Conservation (phyloP, 2,888 invertebrate species). For the Steinernema carpocapsae region DNA sequence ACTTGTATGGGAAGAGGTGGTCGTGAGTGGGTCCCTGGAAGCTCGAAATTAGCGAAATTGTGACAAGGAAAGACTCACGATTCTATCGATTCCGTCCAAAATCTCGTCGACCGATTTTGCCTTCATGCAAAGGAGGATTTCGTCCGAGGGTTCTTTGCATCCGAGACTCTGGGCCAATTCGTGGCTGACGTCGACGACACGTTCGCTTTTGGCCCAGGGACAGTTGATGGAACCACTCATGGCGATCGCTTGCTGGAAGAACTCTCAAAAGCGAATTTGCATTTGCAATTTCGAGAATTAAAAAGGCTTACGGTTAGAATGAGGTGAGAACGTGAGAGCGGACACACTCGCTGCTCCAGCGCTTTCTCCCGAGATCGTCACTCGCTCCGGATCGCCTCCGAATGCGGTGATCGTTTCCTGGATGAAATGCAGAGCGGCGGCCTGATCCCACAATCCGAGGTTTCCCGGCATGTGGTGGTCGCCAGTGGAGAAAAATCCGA, state of each 20-base stretch:
- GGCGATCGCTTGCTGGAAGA: slow-evolving; percentile 55
- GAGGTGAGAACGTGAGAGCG: slow-evolving; percentile 34
- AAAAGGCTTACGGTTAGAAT: slow-evolving; percentile 29
- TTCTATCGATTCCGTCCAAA: slow-evolving; percentile 52
- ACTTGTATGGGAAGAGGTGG: slow-evolving; percentile 37
- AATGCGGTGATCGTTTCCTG: slow-evolving; percentile 38
- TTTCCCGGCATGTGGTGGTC: slow-evolving; percentile 46
- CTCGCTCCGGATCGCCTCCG: slow-evolving; percentile 36
- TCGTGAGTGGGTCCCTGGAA: slow-evolving; percentile 37
- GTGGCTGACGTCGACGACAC: slow-evolving; percentile 49
- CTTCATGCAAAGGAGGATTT: slow-evolving; percentile 53
- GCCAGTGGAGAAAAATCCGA: slow-evolving; percentile 47
- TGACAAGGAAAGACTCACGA: slow-evolving; percentile 48
- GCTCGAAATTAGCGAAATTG: neutral
- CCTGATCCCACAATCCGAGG: slow-evolving; percentile 48
- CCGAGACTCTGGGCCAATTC: slow-evolving; percentile 38
- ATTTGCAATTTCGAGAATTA: neutral
- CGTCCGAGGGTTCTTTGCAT: slow-evolving; percentile 43
- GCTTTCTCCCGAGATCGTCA: slow-evolving; percentile 45
- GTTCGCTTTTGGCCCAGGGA: slow-evolving; percentile 49
- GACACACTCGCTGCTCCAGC: slow-evolving; percentile 35
- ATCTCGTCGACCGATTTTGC: slow-evolving; percentile 51
- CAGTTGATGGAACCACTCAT: slow-evolving; percentile 55
- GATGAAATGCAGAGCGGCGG: slow-evolving; percentile 41
- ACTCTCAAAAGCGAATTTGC: slow-evolving; percentile 42